Conservation (phyloP, 2,113 vertebrate species). For the Natator depressus region DNA sequence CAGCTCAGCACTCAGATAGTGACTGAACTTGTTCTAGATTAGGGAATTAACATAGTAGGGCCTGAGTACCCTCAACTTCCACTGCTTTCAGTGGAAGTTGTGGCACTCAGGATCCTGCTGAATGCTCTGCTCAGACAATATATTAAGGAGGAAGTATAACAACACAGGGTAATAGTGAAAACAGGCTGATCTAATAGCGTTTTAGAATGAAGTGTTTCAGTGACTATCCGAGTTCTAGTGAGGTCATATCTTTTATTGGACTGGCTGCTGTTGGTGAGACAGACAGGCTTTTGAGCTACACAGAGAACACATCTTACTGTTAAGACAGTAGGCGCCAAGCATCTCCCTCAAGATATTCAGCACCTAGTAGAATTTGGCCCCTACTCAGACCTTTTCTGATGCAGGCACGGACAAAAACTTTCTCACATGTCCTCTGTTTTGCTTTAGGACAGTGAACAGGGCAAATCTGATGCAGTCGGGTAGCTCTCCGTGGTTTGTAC, state of each 20-base stretch:
- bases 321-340: not conserved
- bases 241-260: not conserved
- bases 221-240: not conserved
- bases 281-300: not conserved
- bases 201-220: fast-evolving
- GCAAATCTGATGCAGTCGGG: conserved; percentile 26
- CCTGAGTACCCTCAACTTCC: not conserved
- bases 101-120: not conserved
- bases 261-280: not conserved
- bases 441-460: conserved; percentile 60
- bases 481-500: conserved; percentile 52
- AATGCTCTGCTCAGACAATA: not conserved
- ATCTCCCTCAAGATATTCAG: not conserved
- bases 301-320: not conserved
- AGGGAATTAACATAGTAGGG: not conserved
- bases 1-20: not conserved
- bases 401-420: not conserved
- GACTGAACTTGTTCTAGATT: not conserved
- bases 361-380: not conserved
- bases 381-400: not conserved
- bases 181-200: fast-evolving
- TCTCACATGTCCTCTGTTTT: conserved; percentile 16
- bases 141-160: fast-evolving
- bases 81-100: not conserved
- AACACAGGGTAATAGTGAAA: not conserved